A percentile compares a stretch with the other conserved stretches of the same genome.
These are phyloP conservation scores for Scolopax bukidnonensis DNA, from an alignment of 2,797 vertebrate species.

Conservation along the genomic window DNA sequence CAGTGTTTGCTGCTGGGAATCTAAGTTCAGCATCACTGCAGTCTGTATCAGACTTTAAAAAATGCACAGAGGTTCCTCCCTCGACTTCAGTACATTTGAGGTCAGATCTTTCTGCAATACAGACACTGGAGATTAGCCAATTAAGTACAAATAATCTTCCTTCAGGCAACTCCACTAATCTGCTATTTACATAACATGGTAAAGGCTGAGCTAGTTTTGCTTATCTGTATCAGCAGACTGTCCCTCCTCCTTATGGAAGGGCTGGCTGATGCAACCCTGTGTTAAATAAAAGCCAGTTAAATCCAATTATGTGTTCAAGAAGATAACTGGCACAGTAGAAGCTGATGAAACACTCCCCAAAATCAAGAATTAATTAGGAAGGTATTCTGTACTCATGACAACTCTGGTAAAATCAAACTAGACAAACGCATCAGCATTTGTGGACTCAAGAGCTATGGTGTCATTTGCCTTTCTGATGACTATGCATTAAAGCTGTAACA, in stretches of 20 bases:
- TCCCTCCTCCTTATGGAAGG: neutral
- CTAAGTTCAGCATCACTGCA: neutral
- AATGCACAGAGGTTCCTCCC: neutral
- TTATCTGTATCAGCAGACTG: constrained; percentile 37
- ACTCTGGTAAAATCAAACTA: neutral
- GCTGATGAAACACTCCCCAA: neutral
- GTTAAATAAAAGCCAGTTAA: neutral
- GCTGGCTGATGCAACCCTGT: accelerated
- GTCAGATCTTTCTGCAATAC: neutral
- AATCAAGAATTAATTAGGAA: neutral
- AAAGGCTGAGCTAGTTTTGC: constrained; percentile 9
- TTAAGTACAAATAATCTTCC: constrained; percentile 32
- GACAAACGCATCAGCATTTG: neutral
- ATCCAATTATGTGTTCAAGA: neutral
- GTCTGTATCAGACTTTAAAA: neutral
- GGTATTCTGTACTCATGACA: neutral
- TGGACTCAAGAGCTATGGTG: neutral
- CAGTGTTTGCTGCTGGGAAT: neutral
- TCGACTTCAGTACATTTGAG: neutral
- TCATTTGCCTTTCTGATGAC: neutral
- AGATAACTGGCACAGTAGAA: neutral
- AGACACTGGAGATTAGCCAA: neutral
- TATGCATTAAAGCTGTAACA: neutral
- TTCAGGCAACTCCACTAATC: neutral
- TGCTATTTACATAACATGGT: neutral